Evolutionary conservation across 2,888 invertebrate genomes (phyloP).

Genomic region (Cataglyphis altisquamis): DNA sequence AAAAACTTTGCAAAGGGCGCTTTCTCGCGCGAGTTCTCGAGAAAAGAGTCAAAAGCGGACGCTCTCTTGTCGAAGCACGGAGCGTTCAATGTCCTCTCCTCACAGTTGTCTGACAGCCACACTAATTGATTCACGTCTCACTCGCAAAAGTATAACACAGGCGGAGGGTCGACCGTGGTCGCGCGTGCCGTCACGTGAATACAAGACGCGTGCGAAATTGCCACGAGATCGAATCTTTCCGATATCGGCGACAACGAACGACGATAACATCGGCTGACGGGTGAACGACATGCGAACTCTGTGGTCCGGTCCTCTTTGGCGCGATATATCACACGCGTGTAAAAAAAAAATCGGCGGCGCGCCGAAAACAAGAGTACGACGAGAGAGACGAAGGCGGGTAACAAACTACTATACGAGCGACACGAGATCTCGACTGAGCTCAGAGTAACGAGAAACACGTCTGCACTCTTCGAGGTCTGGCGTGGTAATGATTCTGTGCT

Average conservation of each 20-base stretch:
- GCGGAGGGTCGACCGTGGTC: background rate
- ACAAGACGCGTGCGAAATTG: background rate
- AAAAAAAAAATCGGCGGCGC: conserved; percentile 11
- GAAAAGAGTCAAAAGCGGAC: background rate
- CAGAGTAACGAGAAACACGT: conserved; percentile 81
- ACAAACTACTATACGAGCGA: conserved; percentile 53
- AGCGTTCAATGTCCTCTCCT: conserved; percentile 14
- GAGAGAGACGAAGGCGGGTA: conserved; percentile 27
- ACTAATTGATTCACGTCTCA: conserved; percentile 44
- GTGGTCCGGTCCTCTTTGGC: conserved; percentile 57
- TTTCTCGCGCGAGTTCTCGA: background rate
- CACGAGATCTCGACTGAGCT: conserved; percentile 81
- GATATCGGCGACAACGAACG: conserved; percentile 26
- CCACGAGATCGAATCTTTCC: background rate
- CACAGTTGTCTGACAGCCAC: background rate
- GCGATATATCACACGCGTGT: conserved; percentile 68
- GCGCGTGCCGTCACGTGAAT: conserved; percentile 27
- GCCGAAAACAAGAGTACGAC: conserved; percentile 18
- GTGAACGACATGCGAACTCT: conserved; percentile 5
- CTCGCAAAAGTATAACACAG: conserved; percentile 30
- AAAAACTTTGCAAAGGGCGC: background rate
- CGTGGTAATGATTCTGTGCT: conserved; percentile 84
- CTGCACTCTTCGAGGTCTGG: conserved; percentile 85
- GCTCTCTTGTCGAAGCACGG: background rate
- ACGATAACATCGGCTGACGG: background rate